These are phyloP conservation scores for Leucophenga maculata DNA, from an alignment of 2,888 invertebrate species.

Conservation along the genomic window DNA sequence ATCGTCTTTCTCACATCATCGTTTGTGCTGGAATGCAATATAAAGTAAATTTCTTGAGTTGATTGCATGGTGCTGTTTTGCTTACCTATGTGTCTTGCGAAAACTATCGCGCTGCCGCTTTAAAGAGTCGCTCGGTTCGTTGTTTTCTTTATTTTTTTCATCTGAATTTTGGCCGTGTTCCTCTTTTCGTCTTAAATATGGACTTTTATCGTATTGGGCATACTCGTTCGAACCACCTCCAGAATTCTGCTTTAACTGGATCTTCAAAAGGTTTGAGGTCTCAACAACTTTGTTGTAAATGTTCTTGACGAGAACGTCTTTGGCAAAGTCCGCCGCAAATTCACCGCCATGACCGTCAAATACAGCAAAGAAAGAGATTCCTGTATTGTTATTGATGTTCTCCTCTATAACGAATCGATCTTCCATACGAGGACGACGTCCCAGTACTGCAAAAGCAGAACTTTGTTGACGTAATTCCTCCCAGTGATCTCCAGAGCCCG, in stretches of 20 bases:
- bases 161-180: constrained; percentile 32
- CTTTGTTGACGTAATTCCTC: constrained; percentile 82
- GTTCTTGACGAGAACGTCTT: constrained; percentile 88
- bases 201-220: constrained; percentile 65
- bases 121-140: constrained; percentile 50
- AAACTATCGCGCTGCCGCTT: constrained; percentile 69
- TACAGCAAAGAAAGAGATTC: constrained; percentile 90
- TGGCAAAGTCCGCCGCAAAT: constrained; percentile 93
- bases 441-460: constrained; percentile 92
- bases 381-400: constrained; percentile 84
- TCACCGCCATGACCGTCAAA: constrained; percentile 98
- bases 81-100: constrained; percentile 65
- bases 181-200: constrained; percentile 61
- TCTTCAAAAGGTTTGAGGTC: constrained; percentile 78
- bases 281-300: constrained; percentile 84
- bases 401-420: constrained; percentile 92
- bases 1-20: constrained; percentile 38
- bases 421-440: constrained; percentile 93
- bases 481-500: constrained; percentile 77
- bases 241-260: constrained; percentile 73
- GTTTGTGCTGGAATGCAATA: constrained; percentile 2
- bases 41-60: too few species aligned
- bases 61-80: too few species aligned
- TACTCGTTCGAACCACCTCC: constrained; percentile 43
- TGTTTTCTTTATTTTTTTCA: constrained; percentile 69